Base-by-base conservation (phyloP, 2,113 vertebrate species). In the Abramis brama region DNA sequence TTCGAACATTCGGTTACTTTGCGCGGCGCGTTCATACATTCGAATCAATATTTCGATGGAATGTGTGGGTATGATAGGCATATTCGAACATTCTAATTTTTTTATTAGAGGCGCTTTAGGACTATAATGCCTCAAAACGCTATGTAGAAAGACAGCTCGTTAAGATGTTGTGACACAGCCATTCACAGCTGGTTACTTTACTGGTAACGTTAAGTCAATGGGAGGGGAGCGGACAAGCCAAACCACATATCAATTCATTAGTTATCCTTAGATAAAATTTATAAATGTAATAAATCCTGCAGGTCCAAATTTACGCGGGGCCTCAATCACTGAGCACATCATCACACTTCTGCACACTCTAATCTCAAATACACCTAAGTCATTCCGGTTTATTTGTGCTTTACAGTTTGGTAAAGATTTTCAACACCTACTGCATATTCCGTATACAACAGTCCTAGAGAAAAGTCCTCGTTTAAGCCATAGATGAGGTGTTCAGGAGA, bases 351-450 rank as follows among this genome's bases (percentile, higher is more conserved):
- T 25, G 23, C 10, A 64, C 23, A 33, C 52, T 79, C 21, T 55
- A 19, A 36, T n/a, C 55, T 19, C 57, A 19, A 80, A 30, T 12
- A 45, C 59, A 81, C n/a, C 15, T 0, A 30, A 11, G 4, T 10
- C 59, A 19, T 9, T 6, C 47, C 47, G 47, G 25, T 19, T 52
- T 1, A 33, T 2, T 55, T 25, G 15, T 11, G 36, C 17, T 30
- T 27, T 1, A 30, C 13, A 30, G 2, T 0, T 47, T 8, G 66
- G 3, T 12, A 66, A 27, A 62, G 2, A 10, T 47, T 3, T 8
- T 23, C 4, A 66, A 12, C 62, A 82, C 79, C 43, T 82, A 82
- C 79, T 50, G 62, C 62, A 82, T 68, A 52, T 52, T 70, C 62
- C 43, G 8, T 9, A 12, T 4, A 6, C 19, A 27, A 50, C 60